Base-by-base conservation (phyloP, 2,113 vertebrate genomes). In the Cynoglossus semilaevis region DNA sequence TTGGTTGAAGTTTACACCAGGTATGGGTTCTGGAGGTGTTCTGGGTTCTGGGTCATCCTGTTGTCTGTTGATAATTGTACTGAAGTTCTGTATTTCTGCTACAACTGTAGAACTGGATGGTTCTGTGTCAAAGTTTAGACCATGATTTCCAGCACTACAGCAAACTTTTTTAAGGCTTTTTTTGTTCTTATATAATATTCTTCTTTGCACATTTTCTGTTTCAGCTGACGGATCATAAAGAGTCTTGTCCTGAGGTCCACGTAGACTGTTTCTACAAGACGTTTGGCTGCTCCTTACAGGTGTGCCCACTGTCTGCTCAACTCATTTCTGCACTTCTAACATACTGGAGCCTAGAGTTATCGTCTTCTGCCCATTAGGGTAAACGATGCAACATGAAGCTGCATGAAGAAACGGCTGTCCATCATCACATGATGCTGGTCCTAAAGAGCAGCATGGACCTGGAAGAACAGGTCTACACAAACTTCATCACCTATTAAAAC, bases 211-310 rank as follows among this genome's bases (percentile, higher is more conserved):
- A 9, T 4, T 58, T 45, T 19, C 1, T 47, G 19, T 29, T 59
- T 9, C 64, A 81, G 79, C 64, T 78, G 51, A 8, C 8, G 0
- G 65, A 65, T 29, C 79, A 77, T 50, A 40, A 49, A 15, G 52
- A 63, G 13, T 37, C 38, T 11, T 81, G 74, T 57, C 49, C 71
- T 0, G 67, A 81, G 47, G 52, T 77, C 13, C 58, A 34, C 8
- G 7, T 34, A 0, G 9, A 63, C 53, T 81, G 79, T 2, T 47
- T 46, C 0, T 81, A 56, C 14, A 45, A 53, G 64, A 63, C 5
- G 57, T 63, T 75, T 1, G 74, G 74, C 46, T 81, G 79, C 71
- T 69, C 52, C 1, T 56, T 75, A 1, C 61, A 81, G 74, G 79
- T 81, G 38, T 3, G 70, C 64, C 11, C 41, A 2, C 1, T 3